Evolutionary conservation across 2,797 vertebrate species (phyloP).

Genomic region (Catostomus latipinnis): DNA sequence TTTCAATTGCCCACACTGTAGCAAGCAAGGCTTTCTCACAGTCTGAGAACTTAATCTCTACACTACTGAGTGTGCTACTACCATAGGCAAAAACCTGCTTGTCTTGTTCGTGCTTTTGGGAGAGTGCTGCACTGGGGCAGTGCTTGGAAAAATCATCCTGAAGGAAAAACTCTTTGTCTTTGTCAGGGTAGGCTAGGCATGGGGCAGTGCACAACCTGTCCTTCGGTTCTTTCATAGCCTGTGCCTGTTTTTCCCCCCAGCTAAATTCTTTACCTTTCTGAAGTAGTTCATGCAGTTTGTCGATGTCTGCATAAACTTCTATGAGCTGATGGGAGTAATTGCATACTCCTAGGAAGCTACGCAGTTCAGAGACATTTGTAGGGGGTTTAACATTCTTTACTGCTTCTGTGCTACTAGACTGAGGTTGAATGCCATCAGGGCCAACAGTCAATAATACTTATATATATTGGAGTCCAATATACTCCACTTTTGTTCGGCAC

Average conservation of each 20-base stretch:
- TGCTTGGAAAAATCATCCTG: not conserved
- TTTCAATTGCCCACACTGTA: not conserved
- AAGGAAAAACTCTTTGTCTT: not conserved
- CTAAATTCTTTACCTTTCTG: not conserved
- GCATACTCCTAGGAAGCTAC: too few species aligned
- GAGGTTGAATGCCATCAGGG: too few species aligned
- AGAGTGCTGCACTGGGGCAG: not conserved
- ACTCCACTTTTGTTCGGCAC: too few species aligned
- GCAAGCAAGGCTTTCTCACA: not conserved
- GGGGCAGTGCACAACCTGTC: not conserved
- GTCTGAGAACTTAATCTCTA: conserved; percentile 1
- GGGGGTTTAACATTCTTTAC: too few species aligned
- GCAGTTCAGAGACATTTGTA: too few species aligned
- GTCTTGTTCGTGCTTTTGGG: not conserved
- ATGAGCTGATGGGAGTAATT: too few species aligned
- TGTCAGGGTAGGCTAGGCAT: not conserved
- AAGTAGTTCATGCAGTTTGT: not conserved
- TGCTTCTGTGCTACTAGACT: too few species aligned
- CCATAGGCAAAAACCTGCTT: not conserved
- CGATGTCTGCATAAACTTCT: too few species aligned
- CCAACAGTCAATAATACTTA: too few species aligned
- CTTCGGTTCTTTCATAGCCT: not conserved
- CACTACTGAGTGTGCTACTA: not conserved
- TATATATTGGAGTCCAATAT: too few species aligned
- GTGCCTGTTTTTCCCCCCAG: not conserved